Evolutionary conservation across 2,888 invertebrate genomes (phyloP).

Genomic region (Holacanthella duospinosa): DNA sequence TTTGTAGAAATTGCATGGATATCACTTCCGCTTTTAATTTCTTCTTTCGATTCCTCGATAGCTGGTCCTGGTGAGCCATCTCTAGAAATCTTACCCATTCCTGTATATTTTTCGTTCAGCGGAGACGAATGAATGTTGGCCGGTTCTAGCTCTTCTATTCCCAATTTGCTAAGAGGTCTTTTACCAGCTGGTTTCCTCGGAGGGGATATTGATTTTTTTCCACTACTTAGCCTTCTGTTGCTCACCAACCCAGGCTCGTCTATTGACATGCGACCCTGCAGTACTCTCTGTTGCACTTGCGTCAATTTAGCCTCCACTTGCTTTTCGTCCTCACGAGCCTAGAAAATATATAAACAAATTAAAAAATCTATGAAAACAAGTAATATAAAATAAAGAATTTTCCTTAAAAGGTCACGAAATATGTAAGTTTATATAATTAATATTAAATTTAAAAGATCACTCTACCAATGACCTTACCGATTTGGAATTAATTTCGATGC

Average conservation of each 20-base stretch:
- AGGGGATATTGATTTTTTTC: background rate
- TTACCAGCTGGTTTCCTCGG: background rate
- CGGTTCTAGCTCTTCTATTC: no score
- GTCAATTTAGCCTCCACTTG: slow-evolving; percentile 31
- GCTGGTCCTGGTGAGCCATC: no score
- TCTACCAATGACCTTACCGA: background rate
- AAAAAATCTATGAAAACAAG: background rate
- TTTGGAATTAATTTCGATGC: background rate
- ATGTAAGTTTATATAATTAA: background rate
- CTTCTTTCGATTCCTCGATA: no score
- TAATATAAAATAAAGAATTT: background rate
- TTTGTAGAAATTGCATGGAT: no score
- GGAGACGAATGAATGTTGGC: no score
- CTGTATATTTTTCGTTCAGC: no score
- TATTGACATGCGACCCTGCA: slow-evolving; percentile 26
- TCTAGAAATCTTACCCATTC: no score
- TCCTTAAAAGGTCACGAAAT: no score
- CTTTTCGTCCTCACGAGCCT: slow-evolving; percentile 29
- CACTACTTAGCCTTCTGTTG: slow-evolving; percentile 3
- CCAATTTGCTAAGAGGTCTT: no score
- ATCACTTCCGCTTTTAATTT: no score
- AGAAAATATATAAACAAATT: slow-evolving; percentile 4
- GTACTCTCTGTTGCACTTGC: slow-evolving; percentile 16
- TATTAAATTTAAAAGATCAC: background rate
- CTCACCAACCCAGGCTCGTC: slow-evolving; percentile 18